Conservation (phyloP, 1,140 invertebrate genomes). For the Scaptomyza pallida region DNA sequence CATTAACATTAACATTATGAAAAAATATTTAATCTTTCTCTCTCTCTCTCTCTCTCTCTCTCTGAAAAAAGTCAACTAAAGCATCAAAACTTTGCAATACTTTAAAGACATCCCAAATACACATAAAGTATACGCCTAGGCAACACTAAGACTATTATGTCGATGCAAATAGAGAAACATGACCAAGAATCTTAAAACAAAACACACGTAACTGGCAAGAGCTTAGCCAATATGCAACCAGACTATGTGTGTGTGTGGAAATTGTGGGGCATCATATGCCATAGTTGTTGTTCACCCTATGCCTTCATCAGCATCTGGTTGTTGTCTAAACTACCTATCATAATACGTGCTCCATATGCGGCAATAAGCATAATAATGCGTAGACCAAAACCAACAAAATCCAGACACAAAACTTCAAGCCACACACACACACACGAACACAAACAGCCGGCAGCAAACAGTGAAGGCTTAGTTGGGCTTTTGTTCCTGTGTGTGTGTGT, state of each 20-base stretch:
- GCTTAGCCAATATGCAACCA: constrained; percentile 20
- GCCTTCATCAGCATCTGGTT: constrained; percentile 3
- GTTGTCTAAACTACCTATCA: constrained; percentile 47
- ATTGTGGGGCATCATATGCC: constrained; percentile 20
- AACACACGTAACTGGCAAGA: constrained; percentile 12
- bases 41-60: too few relatives aligned
- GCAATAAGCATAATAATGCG: constrained; percentile 61
- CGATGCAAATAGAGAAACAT: constrained; percentile 35
- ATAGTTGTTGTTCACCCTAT: neutral
- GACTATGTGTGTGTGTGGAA: constrained; percentile 5
- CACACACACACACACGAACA: constrained; percentile 1
- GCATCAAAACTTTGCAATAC: neutral
- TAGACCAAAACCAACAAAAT: constrained; percentile 38
- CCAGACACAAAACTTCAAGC: constrained; percentile 20
- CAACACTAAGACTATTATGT: constrained; percentile 18
- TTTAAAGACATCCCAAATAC: constrained; percentile 1
- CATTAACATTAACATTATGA: constrained; percentile 4
- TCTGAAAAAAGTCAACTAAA: neutral
- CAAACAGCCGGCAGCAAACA: constrained; percentile 2
- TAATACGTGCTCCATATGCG: constrained; percentile 65
- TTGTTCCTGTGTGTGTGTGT: too few relatives aligned
- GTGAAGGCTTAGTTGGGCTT: constrained; percentile 4
- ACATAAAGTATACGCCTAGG: neutral
- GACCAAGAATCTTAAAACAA: constrained; percentile 9
- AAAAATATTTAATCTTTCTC: too few relatives aligned